phyloP scores from a whole-genome alignment of 2,797 vertebrate species.

The Halcyon smyrnensis region DNA sequence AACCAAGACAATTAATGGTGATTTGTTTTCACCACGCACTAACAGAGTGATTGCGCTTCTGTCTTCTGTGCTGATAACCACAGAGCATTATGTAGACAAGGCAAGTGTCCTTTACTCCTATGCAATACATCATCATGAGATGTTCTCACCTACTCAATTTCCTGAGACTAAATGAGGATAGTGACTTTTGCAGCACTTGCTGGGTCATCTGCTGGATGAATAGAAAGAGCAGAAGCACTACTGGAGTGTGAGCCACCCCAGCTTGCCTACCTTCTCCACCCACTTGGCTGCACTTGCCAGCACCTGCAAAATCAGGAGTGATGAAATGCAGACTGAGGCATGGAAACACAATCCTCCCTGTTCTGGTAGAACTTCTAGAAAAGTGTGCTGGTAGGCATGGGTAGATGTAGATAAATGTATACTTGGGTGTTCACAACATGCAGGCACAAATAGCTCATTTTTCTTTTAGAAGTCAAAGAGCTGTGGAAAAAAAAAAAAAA shows the following conservation, averaged over 20 bases:
- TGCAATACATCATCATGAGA: rapidly evolving
- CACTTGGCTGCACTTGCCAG: background rate
- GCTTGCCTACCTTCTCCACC: background rate
- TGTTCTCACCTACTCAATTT: background rate
- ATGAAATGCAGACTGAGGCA: background rate
- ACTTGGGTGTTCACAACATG: background rate
- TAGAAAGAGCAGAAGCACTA: background rate
- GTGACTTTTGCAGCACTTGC: background rate
- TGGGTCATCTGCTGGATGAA: background rate
- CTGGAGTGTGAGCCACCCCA: background rate
- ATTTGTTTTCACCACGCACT: background rate
- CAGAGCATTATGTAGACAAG: background rate
- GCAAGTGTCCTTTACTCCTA: background rate
- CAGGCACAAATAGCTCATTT: background rate
- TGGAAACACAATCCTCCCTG: background rate
- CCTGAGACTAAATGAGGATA: background rate
- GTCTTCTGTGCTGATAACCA: background rate
- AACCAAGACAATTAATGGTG: background rate
- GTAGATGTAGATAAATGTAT: background rate
- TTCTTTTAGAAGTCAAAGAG: background rate
- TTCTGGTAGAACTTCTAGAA: background rate
- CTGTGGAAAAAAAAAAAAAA: background rate
- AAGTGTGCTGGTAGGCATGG: background rate
- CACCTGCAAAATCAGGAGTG: background rate
- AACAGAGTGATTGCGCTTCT: background rate